Base-by-base conservation (phyloP, 2,797 vertebrate genomes). In the Echiichthys vipera region DNA sequence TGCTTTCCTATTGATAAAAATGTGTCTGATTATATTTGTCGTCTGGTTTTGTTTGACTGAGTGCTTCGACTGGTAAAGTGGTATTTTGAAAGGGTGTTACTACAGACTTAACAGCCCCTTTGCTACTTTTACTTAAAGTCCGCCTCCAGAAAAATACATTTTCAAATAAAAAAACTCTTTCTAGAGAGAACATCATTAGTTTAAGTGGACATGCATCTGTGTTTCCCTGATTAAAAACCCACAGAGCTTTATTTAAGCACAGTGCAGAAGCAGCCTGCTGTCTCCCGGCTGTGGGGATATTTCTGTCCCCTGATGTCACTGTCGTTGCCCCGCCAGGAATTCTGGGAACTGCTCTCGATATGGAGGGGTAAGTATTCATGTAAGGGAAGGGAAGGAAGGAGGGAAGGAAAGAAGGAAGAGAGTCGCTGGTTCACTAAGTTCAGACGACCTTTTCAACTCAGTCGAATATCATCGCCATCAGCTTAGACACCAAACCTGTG, bases 241-340 rank as follows among this genome's bases (percentile, higher is more conserved):
- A 5, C 67, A 12, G 8, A 51, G 43, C 57, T 81, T 72, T 65
- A 72, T 75, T 81, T 75, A 62, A 70, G 67, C 45, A 7, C 37
- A 3, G 49, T 36, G n/a, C 53, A 62, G 66, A n/a, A 57, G 50
- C 50, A 22, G 22, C 20, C 59, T 7, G 39, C 42, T 1, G 62
- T 40, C 74, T 22, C 34, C 14, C 81, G 77, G 85, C 85, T 85
- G 85, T 71, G 65, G 0, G 3, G 42, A 15, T 76, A 81, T 80
- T 85, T 62, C 55, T 29, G 78, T 29, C 53, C 34, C 2, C 62
- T 88, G 57, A 85, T 71, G 68, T 87, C 83, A 87, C 50, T 1
- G 51, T 20, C 14, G 18, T 34, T 0, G 54, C 55, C 0, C 65
- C 6, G 73, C 49, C 14, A 53, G 70, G 85, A 86, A 84, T 85